Evolutionary conservation across 2,888 invertebrate species (phyloP).

Genomic region (Acleris sparsana): DNA sequence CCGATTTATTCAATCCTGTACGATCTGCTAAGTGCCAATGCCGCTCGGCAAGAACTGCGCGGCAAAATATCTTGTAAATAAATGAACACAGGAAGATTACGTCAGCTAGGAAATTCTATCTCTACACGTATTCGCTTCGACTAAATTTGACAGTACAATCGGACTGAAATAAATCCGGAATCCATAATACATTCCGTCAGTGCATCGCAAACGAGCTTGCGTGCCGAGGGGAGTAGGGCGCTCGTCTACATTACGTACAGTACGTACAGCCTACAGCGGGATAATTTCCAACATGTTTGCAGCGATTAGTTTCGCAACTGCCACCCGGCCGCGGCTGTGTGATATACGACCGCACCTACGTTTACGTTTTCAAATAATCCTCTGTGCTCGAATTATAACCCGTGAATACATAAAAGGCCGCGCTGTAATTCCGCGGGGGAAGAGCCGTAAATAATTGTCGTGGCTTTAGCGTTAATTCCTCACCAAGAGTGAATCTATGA

Average conservation of each 20-base stretch:
- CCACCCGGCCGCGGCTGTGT: slow-evolving; percentile 61
- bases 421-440: slow-evolving; percentile 66
- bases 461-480: slow-evolving; percentile 69
- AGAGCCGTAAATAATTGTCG: slow-evolving; percentile 75
- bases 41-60: slow-evolving; percentile 6
- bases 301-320: slow-evolving; percentile 72
- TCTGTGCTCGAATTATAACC: slow-evolving; percentile 70
- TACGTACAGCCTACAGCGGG: slow-evolving; percentile 49
- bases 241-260: slow-evolving; percentile 35
- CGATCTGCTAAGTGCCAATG: slow-evolving; percentile 14
- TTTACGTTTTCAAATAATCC: slow-evolving; percentile 76
- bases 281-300: slow-evolving; percentile 71
- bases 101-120: slow-evolving; percentile 10
- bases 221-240: slow-evolving; percentile 33
- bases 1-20: slow-evolving; percentile 48
- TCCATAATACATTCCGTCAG: slow-evolving; percentile 67
- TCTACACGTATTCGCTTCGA: slow-evolving; percentile 38
- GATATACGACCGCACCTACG: slow-evolving; percentile 72
- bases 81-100: slow-evolving; percentile 18
- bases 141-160: slow-evolving; percentile 41
- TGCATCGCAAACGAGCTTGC: slow-evolving; percentile 64
- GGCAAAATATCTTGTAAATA: slow-evolving; percentile 20
- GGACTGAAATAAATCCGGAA: slow-evolving; percentile 51
- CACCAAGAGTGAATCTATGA: slow-evolving; percentile 66
- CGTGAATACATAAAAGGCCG: slow-evolving; percentile 73